Conservation (phyloP, 2,797 vertebrate species). For the Xiphophorus birchmanni region DNA sequence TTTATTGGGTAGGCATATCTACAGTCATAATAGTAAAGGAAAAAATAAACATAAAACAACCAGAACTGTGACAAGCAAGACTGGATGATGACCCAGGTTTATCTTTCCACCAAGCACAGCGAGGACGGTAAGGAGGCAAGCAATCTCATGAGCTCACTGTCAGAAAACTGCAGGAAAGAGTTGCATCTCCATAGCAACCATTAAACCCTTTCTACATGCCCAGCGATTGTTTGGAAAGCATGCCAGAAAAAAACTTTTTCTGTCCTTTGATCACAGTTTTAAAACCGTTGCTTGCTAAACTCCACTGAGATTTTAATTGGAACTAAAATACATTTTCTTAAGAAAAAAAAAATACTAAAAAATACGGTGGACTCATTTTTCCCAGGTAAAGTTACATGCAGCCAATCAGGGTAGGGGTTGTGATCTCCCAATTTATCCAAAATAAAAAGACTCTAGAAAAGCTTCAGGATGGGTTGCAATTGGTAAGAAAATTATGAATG, state of each 20-base stretch:
- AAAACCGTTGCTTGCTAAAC: neutral
- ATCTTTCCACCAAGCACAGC: neutral
- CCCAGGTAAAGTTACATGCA: no score
- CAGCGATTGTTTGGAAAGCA: neutral
- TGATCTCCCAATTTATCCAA: neutral
- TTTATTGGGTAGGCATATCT: neutral
- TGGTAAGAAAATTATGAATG: no score
- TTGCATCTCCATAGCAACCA: constrained; percentile 7
- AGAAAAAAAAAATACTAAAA: no score
- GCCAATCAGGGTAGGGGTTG: no score
- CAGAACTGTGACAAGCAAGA: neutral
- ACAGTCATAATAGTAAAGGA: neutral
- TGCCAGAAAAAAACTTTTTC: neutral
- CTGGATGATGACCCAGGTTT: neutral
- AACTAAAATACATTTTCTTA: neutral
- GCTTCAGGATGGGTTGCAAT: no score
- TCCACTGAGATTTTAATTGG: neutral
- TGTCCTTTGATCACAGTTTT: neutral
- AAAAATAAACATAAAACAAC: neutral
- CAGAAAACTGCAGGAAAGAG: neutral
- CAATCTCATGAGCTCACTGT: neutral
- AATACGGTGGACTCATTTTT: no score
- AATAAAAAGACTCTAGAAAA: no score
- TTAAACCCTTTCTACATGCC: constrained; percentile 2
- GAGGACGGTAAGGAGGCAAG: neutral